Conservation (phyloP, 2,113 vertebrate genomes). For the Lophochroa leadbeateri region DNA sequence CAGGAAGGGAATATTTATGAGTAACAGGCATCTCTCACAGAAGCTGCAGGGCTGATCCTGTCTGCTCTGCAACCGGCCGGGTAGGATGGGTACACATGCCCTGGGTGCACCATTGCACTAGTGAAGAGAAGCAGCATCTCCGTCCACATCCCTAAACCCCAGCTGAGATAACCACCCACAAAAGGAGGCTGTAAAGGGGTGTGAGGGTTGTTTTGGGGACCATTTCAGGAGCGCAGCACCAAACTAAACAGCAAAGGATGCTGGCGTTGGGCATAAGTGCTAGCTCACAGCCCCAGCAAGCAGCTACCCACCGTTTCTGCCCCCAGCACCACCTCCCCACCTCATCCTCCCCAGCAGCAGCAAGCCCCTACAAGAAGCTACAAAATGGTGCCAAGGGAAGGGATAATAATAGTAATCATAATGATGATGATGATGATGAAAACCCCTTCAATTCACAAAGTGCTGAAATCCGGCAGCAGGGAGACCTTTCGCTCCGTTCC, state of each 20-base stretch:
- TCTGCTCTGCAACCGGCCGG: background rate
- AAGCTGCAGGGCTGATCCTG: background rate
- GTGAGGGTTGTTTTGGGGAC: background rate
- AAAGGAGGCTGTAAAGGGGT: background rate
- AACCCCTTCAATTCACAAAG: background rate
- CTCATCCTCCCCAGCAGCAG: fast-evolving
- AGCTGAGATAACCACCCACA: background rate
- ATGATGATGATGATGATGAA: background rate
- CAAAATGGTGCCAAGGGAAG: background rate
- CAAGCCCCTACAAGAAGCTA: background rate
- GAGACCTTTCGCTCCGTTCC: background rate
- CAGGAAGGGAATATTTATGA: background rate
- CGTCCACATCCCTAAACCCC: background rate
- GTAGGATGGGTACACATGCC: background rate
- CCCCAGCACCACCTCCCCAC: background rate
- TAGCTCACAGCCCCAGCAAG: background rate
- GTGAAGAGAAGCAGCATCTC: background rate
- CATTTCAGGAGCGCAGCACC: background rate
- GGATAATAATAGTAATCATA: background rate
- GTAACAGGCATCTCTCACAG: background rate
- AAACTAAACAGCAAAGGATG: background rate
- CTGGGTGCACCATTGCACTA: fast-evolving
- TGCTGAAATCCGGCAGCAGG: background rate
- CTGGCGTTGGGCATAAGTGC: fast-evolving
- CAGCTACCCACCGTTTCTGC: background rate